phyloP scores from a whole-genome alignment of 2,113 vertebrate genomes.

The Chelonoidis abingdonii region DNA sequence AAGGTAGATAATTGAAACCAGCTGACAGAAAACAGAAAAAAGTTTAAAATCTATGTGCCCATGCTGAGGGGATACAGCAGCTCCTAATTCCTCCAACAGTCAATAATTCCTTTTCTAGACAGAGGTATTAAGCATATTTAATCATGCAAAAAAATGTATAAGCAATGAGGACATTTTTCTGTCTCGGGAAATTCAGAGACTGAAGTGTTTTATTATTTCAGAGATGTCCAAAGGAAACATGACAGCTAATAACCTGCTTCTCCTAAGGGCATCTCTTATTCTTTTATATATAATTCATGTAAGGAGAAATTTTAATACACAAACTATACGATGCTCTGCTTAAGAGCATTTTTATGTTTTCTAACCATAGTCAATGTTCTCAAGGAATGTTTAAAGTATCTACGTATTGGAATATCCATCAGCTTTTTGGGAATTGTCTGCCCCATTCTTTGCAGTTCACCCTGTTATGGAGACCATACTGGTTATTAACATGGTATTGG shows the following conservation, averaged over 20 bases:
- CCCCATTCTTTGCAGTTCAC: no score
- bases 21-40: constrained; percentile 58
- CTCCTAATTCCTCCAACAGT: constrained; percentile 47
- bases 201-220: background rate
- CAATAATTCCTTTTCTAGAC: background rate
- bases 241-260: background rate
- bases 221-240: background rate
- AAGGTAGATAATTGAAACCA: constrained; percentile 59
- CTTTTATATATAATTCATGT: background rate
- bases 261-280: background rate
- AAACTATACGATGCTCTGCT: background rate
- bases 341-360: background rate
- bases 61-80: constrained; percentile 26
- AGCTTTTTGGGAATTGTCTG: no score
- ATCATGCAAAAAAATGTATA: background rate
- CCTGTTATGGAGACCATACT: background rate
- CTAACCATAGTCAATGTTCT: background rate
- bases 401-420: no score
- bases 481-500: background rate
- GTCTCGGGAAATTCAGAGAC: background rate
- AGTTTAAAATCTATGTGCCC: constrained; percentile 54
- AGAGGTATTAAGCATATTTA: background rate
- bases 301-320: background rate
- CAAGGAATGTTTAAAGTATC: background rate
- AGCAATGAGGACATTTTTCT: background rate